Conservation (phyloP, 2,113 vertebrate species). For the Murina feae region DNA sequence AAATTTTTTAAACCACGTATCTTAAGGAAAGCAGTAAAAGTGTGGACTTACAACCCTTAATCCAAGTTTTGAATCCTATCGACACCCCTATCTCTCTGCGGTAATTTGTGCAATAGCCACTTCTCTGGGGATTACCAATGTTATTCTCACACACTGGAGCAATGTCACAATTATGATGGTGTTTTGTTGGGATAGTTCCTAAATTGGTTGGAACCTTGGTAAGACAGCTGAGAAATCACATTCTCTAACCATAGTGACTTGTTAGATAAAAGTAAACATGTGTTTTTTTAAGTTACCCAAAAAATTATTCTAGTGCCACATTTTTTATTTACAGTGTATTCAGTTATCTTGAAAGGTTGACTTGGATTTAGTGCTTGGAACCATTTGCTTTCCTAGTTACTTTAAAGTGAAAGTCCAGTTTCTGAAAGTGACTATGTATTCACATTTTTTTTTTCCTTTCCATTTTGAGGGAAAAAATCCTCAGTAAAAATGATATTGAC, state of each 20-base stretch:
- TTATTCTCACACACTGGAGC: background rate
- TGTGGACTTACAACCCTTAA: constrained; percentile 61
- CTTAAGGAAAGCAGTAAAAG: constrained; percentile 71
- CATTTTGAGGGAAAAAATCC: background rate
- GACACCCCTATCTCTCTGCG: background rate
- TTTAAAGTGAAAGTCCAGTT: constrained; percentile 35
- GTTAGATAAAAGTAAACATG: background rate
- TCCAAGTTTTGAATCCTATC: constrained; percentile 16
- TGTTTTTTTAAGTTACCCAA: background rate
- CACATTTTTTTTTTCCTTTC: background rate
- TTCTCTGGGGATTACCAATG: background rate
- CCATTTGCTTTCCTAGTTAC: background rate
- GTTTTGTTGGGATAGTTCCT: background rate
- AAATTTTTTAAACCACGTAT: constrained; percentile 44
- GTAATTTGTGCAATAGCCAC: constrained; percentile 40
- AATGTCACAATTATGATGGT: background rate
- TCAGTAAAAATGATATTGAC: background rate
- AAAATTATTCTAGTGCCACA: background rate
- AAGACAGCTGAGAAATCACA: background rate
- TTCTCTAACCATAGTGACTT: background rate
- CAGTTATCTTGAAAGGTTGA: background rate
- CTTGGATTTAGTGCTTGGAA: constrained; percentile 24
- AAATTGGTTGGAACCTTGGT: background rate
- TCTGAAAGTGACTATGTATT: background rate
- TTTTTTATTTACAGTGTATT: background rate